Percentiles rank a stretch among this genome's conserved stretches.
These are phyloP conservation scores for Pristionchus exspectatus DNA, from an alignment of 2,888 invertebrate genomes.

Conservation along the genomic window DNA sequence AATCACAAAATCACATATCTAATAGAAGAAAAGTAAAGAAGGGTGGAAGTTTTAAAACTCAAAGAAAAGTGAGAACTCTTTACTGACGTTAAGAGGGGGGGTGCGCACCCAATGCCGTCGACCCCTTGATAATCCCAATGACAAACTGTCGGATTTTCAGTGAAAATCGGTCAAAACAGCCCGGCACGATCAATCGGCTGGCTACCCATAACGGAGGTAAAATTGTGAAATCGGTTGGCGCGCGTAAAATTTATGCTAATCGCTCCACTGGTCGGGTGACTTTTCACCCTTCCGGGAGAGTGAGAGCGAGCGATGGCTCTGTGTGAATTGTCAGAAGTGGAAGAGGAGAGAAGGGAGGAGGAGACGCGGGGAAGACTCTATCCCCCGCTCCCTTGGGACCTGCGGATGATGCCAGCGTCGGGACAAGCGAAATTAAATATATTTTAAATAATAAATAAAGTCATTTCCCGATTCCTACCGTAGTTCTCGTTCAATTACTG, in stretches of 20 bases:
- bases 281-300: slow-evolving; percentile 25
- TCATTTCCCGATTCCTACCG: neutral
- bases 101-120: neutral
- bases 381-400: neutral
- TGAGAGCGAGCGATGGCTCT: neutral
- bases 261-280: neutral
- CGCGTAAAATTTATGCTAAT: slow-evolving; percentile 23
- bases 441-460: neutral
- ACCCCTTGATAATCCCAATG: slow-evolving; percentile 10
- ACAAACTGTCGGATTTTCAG: neutral
- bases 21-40: neutral
- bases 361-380: neutral
- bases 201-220: neutral
- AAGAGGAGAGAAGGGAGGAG: neutral
- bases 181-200: neutral
- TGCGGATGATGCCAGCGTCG: neutral
- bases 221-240: neutral
- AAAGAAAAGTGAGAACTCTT: neutral
- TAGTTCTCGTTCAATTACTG: neutral
- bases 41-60: neutral
- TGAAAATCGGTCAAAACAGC: neutral
- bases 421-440: neutral
- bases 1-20: neutral
- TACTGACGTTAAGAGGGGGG: neutral
- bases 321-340: slow-evolving; percentile 10